phyloP scores from a whole-genome alignment of 1,140 invertebrate species.

The Pachypsylla venusta region DNA sequence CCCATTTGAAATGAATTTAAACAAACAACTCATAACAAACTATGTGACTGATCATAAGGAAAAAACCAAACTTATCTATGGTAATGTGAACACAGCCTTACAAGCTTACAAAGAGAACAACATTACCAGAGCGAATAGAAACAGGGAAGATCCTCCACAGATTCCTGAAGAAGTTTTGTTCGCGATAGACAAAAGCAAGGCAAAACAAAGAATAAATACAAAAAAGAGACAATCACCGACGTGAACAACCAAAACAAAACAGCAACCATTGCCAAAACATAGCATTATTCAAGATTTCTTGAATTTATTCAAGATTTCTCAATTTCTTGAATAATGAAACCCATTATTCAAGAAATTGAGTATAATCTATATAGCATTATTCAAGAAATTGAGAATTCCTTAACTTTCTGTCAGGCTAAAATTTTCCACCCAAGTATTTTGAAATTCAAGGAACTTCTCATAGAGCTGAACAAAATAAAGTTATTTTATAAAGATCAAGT shows the following conservation, averaged over 20 bases:
- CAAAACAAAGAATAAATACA: constrained; percentile 1
- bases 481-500: not conserved
- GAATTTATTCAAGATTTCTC: too few species aligned
- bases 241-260: not conserved
- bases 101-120: not conserved
- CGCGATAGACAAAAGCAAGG: constrained; percentile 3
- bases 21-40: not conserved
- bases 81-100: not conserved
- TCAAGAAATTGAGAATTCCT: too few species aligned
- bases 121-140: not conserved
- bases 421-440: not conserved
- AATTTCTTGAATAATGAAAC: too few species aligned
- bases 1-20: not conserved
- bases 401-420: not conserved
- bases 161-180: not conserved
- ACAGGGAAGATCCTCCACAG: not conserved
- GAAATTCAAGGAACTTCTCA: not conserved
- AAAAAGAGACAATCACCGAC: not conserved
- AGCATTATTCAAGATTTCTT: not conserved
- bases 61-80: not conserved
- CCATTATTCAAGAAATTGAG: too few species aligned
- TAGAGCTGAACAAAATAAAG: not conserved
- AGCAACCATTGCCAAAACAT: not conserved
- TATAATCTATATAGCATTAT: too few species aligned
- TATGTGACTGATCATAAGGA: not conserved